Percentiles rank a stretch among this genome's conserved stretches.
Evolutionary conservation across 2,888 invertebrate genomes (phyloP).

Genomic region (Timema podura): DNA sequence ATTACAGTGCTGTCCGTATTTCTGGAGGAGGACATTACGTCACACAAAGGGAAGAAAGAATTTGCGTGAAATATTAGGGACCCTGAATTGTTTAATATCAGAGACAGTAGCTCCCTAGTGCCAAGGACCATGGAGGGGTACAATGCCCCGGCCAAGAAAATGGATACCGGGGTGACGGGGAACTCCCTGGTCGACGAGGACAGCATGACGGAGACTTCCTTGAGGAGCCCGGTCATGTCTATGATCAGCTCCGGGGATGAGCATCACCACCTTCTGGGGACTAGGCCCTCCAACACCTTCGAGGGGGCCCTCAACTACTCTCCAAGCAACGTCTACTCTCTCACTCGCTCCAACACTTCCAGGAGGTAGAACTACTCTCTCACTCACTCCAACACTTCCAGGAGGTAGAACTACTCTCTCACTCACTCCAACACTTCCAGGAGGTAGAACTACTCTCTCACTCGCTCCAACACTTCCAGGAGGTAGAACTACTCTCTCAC

Average conservation of each 20-base stretch:
- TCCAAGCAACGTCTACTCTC: too few relatives aligned
- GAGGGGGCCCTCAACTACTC: too few relatives aligned
- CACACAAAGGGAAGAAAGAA: background rate
- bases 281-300: background rate
- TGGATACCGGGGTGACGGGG: conserved; percentile 1
- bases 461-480: too few relatives aligned
- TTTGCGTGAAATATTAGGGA: background rate
- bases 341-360: too few relatives aligned
- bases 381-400: too few relatives aligned
- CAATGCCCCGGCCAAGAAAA: background rate
- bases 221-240: conserved; percentile 16
- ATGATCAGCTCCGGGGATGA: conserved; percentile 4
- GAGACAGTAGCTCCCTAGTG: background rate
- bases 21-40: too few relatives aligned
- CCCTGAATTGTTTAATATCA: background rate
- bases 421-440: too few relatives aligned
- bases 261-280: conserved; percentile 8
- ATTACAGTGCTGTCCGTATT: too few relatives aligned
- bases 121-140: background rate
- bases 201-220: background rate
- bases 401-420: too few relatives aligned
- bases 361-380: too few relatives aligned
- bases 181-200: background rate
- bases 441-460: too few relatives aligned
- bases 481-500: too few relatives aligned